Evolutionary conservation across 2,113 vertebrate species (phyloP).

Genomic region (Leptobrachium ailaonicum): DNA sequence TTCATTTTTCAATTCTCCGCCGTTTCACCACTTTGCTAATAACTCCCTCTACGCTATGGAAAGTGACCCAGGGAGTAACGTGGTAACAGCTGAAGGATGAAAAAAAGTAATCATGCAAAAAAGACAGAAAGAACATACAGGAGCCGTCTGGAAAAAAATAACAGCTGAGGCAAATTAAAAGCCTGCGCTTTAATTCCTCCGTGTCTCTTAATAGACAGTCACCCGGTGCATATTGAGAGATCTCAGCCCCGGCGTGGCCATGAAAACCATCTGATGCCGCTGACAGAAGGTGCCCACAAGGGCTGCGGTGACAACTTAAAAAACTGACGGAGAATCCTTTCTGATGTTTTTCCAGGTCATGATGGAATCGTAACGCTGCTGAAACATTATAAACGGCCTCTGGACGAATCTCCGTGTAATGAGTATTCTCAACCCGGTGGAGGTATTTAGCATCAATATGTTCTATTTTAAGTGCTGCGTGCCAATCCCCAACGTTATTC

Average conservation of each 20-base stretch:
- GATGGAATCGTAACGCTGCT: slow-evolving; percentile 90
- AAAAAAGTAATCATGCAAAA: too few relatives aligned
- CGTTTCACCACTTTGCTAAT: too few relatives aligned
- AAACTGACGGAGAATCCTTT: slow-evolving; percentile 30
- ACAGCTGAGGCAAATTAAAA: neutral
- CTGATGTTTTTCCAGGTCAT: slow-evolving; percentile 71
- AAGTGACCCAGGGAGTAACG: too few relatives aligned
- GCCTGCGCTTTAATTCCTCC: neutral
- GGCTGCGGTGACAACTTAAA: slow-evolving; percentile 56
- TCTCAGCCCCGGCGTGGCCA: neutral
- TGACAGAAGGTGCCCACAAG: slow-evolving; percentile 61
- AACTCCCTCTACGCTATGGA: too few relatives aligned
- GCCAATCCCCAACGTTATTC: neutral
- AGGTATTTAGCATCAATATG: slow-evolving; percentile 67
- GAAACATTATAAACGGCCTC: slow-evolving; percentile 91
- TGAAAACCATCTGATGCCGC: neutral
- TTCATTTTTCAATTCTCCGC: too few relatives aligned
- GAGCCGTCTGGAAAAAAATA: neutral
- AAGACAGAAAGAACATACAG: too few relatives aligned
- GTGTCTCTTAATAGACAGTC: neutral
- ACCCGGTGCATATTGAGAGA: neutral
- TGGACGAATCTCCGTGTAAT: slow-evolving; percentile 88
- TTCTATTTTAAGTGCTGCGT: neutral
- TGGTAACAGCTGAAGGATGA: too few relatives aligned
- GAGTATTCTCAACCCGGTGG: slow-evolving; percentile 95